These are phyloP conservation scores for Petrocephalus microphthalmus DNA, from an alignment of 2,113 vertebrate genomes.

Conservation along the genomic window DNA sequence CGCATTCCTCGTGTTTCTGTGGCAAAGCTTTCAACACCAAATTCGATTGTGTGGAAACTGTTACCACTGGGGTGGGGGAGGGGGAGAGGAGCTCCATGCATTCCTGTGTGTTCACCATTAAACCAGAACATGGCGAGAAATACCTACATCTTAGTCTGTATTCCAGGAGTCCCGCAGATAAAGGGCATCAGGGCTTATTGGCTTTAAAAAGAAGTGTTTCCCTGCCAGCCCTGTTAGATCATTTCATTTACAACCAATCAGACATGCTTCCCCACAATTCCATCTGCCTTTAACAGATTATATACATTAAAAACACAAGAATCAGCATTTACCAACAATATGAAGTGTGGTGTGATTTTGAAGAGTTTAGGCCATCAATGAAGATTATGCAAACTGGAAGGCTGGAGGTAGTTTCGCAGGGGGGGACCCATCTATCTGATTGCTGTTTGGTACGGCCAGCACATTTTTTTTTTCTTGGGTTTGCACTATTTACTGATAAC, in stretches of 20 bases:
- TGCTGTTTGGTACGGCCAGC: background rate
- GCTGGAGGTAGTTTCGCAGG: background rate
- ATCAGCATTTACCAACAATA: background rate
- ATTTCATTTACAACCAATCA: background rate
- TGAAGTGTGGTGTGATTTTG: background rate
- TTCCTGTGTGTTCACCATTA: constrained; percentile 41
- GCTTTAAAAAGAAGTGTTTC: background rate
- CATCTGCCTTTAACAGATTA: background rate
- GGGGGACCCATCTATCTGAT: background rate
- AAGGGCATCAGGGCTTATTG: background rate
- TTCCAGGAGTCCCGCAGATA: background rate
- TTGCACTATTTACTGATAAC: constrained; percentile 5
- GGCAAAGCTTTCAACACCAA: constrained; percentile 41
- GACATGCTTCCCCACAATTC: background rate
- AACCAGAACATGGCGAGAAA: constrained; percentile 43
- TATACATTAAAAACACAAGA: background rate
- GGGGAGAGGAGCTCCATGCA: constrained; percentile 34
- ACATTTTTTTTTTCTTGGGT: background rate
- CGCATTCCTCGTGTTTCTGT: constrained; percentile 40
- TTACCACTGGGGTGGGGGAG: constrained; percentile 28
- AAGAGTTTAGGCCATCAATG: background rate
- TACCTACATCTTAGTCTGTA: constrained; percentile 41
- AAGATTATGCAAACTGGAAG: background rate
- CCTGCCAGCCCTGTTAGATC: background rate
- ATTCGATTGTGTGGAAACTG: constrained; percentile 36